Conservation (phyloP, 2,888 invertebrate genomes). For the Hydrotaea diabolus region DNA sequence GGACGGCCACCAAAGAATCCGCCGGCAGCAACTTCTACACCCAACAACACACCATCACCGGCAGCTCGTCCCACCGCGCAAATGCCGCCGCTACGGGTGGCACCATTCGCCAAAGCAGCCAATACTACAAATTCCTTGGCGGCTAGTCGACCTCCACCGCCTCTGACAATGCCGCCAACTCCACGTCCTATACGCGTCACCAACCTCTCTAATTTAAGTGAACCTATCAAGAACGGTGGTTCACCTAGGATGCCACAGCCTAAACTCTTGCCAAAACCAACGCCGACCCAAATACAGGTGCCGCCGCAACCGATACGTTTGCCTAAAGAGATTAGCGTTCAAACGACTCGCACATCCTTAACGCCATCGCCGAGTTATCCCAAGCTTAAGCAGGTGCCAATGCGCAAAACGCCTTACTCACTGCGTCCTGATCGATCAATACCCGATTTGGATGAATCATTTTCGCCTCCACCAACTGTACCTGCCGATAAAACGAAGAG, state of each 20-base stretch:
- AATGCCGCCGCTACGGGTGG: slow-evolving; percentile 74
- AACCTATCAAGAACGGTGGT: not conserved
- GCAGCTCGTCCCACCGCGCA: slow-evolving; percentile 11
- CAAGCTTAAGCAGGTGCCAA: slow-evolving; percentile 73
- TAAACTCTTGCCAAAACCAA: slow-evolving; percentile 58
- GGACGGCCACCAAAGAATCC: slow-evolving; percentile 60
- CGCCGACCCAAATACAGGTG: not conserved
- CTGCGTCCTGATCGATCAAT: slow-evolving; percentile 74
- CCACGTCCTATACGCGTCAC: slow-evolving; percentile 68
- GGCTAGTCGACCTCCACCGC: slow-evolving; percentile 70
- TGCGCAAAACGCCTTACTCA: slow-evolving; percentile 74
- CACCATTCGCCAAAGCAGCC: slow-evolving; percentile 74
- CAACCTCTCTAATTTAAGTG: slow-evolving; percentile 65
- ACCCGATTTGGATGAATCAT: slow-evolving; percentile 73
- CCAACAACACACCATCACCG: slow-evolving; percentile 64
- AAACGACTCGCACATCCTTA: slow-evolving; percentile 55
- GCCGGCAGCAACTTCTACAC: slow-evolving; percentile 59
- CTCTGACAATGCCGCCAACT: slow-evolving; percentile 64
- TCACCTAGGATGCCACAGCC: slow-evolving; percentile 41
- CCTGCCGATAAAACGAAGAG: slow-evolving; percentile 39
- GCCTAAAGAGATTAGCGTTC: slow-evolving; percentile 71
- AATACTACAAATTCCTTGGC: slow-evolving; percentile 63
- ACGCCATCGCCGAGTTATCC: slow-evolving; percentile 62
- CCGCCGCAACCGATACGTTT: slow-evolving; percentile 64
- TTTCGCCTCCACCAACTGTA: slow-evolving; percentile 73